These are phyloP conservation scores for Rhipidura dahli DNA, from an alignment of 2,113 vertebrate genomes.

Conservation along the genomic window DNA sequence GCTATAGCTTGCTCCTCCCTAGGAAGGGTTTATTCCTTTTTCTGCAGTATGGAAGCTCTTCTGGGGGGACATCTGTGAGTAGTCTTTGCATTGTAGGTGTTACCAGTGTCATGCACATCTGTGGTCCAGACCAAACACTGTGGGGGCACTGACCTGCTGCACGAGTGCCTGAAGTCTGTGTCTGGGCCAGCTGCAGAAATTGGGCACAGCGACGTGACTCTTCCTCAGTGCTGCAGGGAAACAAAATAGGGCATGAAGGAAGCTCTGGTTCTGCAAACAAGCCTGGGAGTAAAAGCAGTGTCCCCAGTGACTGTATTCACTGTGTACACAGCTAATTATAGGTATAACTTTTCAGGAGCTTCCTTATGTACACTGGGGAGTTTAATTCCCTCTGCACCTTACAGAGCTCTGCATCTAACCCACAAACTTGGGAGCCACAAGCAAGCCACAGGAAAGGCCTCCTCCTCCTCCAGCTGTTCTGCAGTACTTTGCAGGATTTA, in stretches of 20 bases:
- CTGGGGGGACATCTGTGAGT: neutral
- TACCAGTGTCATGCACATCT: neutral
- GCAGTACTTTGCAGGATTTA: neutral
- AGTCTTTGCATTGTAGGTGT: neutral
- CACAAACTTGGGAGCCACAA: neutral
- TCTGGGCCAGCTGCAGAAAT: neutral
- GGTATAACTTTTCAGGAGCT: slow-evolving; percentile 35
- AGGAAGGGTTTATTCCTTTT: neutral
- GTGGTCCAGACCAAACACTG: neutral
- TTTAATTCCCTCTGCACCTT: slow-evolving; percentile 12
- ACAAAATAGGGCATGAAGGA: slow-evolving; percentile 27
- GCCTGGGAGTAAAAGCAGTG: neutral
- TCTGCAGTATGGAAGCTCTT: neutral
- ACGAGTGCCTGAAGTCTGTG: neutral
- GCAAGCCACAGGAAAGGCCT: neutral
- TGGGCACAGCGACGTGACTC: neutral
- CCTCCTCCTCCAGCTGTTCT: neutral
- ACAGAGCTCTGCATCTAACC: neutral
- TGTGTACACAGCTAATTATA: slow-evolving; percentile 55
- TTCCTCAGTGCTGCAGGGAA: neutral
- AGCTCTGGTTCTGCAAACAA: slow-evolving; percentile 12
- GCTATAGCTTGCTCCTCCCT: neutral
- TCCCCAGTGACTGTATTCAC: neutral
- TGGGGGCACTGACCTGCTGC: neutral
- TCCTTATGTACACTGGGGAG: neutral